These are phyloP conservation scores for Melanocharis versteri DNA, from an alignment of 2,113 vertebrate genomes.

Conservation along the genomic window DNA sequence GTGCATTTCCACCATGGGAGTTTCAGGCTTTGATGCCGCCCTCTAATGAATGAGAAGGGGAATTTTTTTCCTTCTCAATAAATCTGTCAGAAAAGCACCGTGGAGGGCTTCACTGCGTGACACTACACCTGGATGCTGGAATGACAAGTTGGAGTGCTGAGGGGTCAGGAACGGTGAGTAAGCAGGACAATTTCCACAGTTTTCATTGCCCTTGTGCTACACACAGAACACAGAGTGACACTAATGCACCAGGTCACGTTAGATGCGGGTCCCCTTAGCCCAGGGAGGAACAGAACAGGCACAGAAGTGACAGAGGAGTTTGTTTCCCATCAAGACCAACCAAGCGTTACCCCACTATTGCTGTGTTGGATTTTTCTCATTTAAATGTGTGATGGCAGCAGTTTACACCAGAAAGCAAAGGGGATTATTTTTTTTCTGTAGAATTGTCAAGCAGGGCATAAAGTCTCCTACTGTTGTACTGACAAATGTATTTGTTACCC, in stretches of 20 bases:
- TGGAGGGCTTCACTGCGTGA: background rate
- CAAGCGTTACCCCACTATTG: background rate
- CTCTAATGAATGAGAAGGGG: background rate
- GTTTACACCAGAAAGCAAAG: conserved; percentile 17
- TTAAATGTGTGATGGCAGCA: conserved; percentile 1
- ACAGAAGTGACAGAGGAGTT: background rate
- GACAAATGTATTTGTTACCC: background rate
- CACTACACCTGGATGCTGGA: background rate
- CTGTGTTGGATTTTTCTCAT: conserved; percentile 1
- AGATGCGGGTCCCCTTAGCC: background rate
- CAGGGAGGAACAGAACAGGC: background rate
- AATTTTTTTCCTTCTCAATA: background rate
- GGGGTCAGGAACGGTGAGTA: background rate
- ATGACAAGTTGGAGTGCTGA: background rate
- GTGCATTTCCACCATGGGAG: background rate
- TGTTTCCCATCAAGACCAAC: background rate
- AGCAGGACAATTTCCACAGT: background rate
- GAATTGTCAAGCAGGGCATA: background rate
- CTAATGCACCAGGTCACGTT: background rate
- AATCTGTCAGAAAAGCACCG: background rate
- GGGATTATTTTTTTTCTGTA: background rate
- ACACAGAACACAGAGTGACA: background rate
- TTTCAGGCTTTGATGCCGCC: background rate
- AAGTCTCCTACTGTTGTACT: background rate
- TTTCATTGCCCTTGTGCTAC: background rate